A percentile compares a stretch with the other conserved stretches of the same genome.
These are phyloP conservation scores for Neopelma chrysocephalum DNA, from an alignment of 2,797 vertebrate genomes.

Conservation along the genomic window DNA sequence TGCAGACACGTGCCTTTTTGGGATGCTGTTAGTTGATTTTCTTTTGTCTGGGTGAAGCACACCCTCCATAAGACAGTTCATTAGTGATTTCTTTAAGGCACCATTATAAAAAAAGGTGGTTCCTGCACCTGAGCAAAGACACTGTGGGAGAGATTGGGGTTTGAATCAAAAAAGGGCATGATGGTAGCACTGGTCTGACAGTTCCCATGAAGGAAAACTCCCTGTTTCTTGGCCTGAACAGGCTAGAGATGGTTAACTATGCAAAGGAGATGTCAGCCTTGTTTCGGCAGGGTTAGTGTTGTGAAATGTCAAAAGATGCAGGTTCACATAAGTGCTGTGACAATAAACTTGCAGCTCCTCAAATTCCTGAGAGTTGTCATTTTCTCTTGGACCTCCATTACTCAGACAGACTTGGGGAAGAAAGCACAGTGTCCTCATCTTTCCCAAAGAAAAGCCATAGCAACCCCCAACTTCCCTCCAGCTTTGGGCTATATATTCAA, in stretches of 20 bases:
- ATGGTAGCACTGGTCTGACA: background rate
- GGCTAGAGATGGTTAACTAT: background rate
- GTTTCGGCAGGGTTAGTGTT: background rate
- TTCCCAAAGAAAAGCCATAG: background rate
- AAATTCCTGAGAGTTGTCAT: fast-evolving
- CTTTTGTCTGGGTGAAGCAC: background rate
- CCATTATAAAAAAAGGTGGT: background rate
- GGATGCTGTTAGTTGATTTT: background rate
- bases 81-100: background rate
- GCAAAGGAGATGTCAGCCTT: background rate
- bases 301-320: background rate
- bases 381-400: background rate
- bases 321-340: background rate
- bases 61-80: background rate
- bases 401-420: background rate
- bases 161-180: background rate
- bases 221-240: background rate
- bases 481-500: background rate
- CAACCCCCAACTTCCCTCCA: background rate
- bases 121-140: background rate
- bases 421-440: background rate
- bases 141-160: fast-evolving
- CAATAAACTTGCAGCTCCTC: background rate
- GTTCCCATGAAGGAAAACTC: background rate
- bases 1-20: background rate